Base-by-base conservation (phyloP, 1,140 invertebrate genomes). In the Tetragonula clypearis region DNA sequence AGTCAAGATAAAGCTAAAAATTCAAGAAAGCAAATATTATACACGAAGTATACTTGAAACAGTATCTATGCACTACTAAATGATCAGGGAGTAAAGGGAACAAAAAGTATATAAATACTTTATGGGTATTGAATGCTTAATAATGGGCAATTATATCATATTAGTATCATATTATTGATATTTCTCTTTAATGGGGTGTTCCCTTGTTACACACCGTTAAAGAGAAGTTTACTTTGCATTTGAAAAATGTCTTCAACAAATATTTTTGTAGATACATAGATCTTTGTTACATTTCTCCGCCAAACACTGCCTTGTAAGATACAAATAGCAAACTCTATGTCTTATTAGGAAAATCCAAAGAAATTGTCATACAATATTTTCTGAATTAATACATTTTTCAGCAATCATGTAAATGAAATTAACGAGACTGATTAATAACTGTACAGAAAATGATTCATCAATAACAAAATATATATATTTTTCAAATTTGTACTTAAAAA, bases 271-370 rank as follows among this genome's bases (percentile, higher is more conserved):
- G 75, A 79, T 84, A 62, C 14, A 60, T 60, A 83, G 6, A 72
- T 14, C 15, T 73, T 82, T 55, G 4, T 21, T 49, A 62, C 26
- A 55, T 53, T 35, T 65, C 65, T 55, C 41, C 81, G 69, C 81
- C 81, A 83, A 83, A 65, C 82, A 85, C 71, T 89, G 87, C 84
- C 84, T 76, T 76, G 78, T 88, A 88, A 86, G 79, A 88, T 88
- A 88, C 53, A 76, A 74, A 53, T 79, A 71, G 76, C 41, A 82
- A 73, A 66, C 41, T 30, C 26, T 88, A 55, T 86, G 65, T 53
- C 58, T 65, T 58, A 65, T 58, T 84, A 82, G 21, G 21, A 82
- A 41, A 88, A 71, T 71, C 87, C 87, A 86, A 88, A 89, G 87
- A 89, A 49, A n/a, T 66, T 69, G 26, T 49, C 53, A 26, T 68